Conservation (phyloP, 2,797 vertebrate genomes). For the Naso thynnoides region DNA sequence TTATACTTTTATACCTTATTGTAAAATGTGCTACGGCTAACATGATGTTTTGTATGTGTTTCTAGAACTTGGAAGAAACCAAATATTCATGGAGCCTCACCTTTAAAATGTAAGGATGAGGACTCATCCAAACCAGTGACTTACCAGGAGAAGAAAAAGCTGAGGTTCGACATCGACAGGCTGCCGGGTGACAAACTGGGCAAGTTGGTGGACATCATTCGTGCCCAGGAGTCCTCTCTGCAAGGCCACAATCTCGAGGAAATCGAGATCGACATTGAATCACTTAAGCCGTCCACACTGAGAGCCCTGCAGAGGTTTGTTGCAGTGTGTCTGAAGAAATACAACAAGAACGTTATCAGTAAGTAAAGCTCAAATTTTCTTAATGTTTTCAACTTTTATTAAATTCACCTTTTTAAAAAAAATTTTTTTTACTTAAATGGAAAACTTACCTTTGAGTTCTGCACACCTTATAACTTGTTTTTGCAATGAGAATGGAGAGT, state of each 20-base stretch:
- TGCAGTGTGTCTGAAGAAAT: slow-evolving; percentile 85
- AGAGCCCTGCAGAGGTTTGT: slow-evolving; percentile 90
- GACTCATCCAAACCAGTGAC: slow-evolving; percentile 83
- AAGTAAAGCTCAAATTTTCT: slow-evolving; percentile 57
- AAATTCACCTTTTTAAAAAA: neutral
- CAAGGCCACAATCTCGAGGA: slow-evolving; percentile 84
- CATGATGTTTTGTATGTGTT: slow-evolving; percentile 1
- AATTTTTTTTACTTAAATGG: neutral
- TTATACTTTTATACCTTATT: neutral
- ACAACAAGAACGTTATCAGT: slow-evolving; percentile 80
- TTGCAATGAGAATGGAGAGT: neutral
- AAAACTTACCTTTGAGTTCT: too few species aligned
- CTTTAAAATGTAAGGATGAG: slow-evolving; percentile 73
- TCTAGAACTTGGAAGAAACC: slow-evolving; percentile 69
- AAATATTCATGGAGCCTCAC: slow-evolving; percentile 7
- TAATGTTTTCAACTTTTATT: too few species aligned
- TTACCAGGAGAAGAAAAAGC: slow-evolving; percentile 90
- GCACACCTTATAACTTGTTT: neutral
- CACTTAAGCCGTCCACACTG: slow-evolving; percentile 90
- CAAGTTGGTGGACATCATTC: slow-evolving; percentile 89
- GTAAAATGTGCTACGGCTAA: slow-evolving; percentile 3
- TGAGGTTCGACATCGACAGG: slow-evolving; percentile 91
- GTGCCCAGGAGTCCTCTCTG: slow-evolving; percentile 86
- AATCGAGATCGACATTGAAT: slow-evolving; percentile 92
- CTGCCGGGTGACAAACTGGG: slow-evolving; percentile 91